phyloP scores from a whole-genome alignment of 2,113 vertebrate species.

The rabbit (Oryctolagus cuniculus) region mOryCun1.1 NC_091451.1:26138501-26139000 shows the following conservation, averaged over 20 bases:
- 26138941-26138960: neutral
- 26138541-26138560: neutral
- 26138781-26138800: neutral
- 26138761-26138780: neutral
- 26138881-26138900: neutral
- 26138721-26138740: neutral
- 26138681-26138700: neutral
- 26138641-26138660: neutral
- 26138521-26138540: neutral
- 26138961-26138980: neutral
- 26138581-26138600: neutral
- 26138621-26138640: neutral
- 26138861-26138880: neutral
- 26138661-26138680: neutral
- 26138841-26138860: neutral
- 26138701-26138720: neutral
- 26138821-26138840: slow-evolving; percentile 46
- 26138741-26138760: slow-evolving; percentile 26
- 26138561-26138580: neutral
- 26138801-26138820: neutral
- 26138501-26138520: neutral
- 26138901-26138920: neutral
- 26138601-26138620: neutral
- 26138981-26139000: too few species aligned
- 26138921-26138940: neutral